Conservation (phyloP, 2,888 invertebrate genomes). For the Volucella bombylans region DNA sequence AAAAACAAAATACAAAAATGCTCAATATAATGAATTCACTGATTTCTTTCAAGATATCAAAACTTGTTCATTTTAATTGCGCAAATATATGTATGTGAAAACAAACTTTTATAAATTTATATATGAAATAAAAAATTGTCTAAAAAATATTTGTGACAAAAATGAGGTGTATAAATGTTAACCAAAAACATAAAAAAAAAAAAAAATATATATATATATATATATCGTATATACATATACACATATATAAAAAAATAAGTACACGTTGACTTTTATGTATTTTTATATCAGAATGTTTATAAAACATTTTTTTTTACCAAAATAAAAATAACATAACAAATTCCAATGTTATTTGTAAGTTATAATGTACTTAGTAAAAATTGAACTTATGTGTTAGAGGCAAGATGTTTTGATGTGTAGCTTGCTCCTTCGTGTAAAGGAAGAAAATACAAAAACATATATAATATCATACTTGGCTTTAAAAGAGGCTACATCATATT, state of each 20-base stretch:
- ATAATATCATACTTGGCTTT: constrained; percentile 8
- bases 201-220: background rate
- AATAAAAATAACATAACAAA: background rate
- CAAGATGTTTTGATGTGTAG: background rate
- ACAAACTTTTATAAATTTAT: constrained; percentile 69
- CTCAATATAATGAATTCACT: constrained; percentile 50
- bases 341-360: constrained; percentile 41
- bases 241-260: background rate
- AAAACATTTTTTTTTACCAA: constrained; percentile 31
- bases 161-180: constrained; percentile 50
- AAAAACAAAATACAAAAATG: constrained; percentile 35
- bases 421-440: background rate
- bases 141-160: constrained; percentile 42
- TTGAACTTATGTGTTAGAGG: constrained; percentile 24
- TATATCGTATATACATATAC: too few species aligned
- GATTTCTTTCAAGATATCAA: constrained; percentile 48
- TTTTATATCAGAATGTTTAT: constrained; percentile 39
- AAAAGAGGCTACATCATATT: constrained; percentile 53
- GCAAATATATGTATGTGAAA: constrained; percentile 77
- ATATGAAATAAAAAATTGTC: constrained; percentile 14
- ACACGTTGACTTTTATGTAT: constrained; percentile 51
- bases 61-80: constrained; percentile 37
- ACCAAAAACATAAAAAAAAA: constrained; percentile 26
- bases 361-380: constrained; percentile 58
- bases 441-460: background rate